These are phyloP conservation scores for Alviniconcha strummeri DNA, from an alignment of 2,888 invertebrate genomes.

Conservation along the genomic window DNA sequence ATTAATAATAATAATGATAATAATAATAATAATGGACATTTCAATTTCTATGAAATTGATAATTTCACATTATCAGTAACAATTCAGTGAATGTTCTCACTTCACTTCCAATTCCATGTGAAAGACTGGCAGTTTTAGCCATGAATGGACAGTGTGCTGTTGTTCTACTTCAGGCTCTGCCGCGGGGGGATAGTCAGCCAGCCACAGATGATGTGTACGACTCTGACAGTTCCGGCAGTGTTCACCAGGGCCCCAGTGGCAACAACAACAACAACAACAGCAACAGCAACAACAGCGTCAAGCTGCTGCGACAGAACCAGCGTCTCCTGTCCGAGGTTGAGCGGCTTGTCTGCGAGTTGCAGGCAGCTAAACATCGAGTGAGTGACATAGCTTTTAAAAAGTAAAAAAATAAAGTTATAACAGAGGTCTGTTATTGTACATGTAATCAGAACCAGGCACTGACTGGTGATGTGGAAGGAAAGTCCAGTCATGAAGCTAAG, in stretches of 20 bases:
- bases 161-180: background rate
- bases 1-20: too few relatives aligned
- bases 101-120: too few relatives aligned
- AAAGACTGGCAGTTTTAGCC: too few relatives aligned
- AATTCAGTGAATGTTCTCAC: too few relatives aligned
- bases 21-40: too few relatives aligned
- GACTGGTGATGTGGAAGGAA: background rate
- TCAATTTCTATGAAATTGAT: too few relatives aligned
- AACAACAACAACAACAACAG: background rate
- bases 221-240: constrained; percentile 31
- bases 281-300: constrained; percentile 39
- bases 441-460: background rate
- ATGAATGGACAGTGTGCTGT: too few relatives aligned
- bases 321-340: constrained; percentile 64
- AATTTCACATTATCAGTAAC: too few relatives aligned
- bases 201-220: constrained; percentile 20
- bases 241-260: constrained; percentile 13
- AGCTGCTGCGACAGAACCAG: constrained; percentile 64
- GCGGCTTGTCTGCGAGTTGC: constrained; percentile 58
- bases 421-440: background rate
- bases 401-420: background rate
- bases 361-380: constrained; percentile 60
- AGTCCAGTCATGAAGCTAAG: constrained; percentile 44
- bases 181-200: background rate
- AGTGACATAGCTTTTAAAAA: background rate